Evolutionary conservation across 2,888 invertebrate species (phyloP), one percentile per base, ranked within the genome.

Genomic region (Amphipyra berbera): DNA sequence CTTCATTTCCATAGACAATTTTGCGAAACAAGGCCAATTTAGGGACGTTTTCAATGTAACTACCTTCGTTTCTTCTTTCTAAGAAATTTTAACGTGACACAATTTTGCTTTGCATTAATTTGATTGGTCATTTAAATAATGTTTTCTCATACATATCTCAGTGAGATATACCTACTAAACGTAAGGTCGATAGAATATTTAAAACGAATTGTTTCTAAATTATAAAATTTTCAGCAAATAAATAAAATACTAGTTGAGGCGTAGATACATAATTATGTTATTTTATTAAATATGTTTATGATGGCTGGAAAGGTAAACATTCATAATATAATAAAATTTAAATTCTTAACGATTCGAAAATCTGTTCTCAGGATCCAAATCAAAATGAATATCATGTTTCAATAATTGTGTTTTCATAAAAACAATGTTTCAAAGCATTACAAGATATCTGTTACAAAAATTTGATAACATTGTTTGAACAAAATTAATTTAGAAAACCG

Each of bases 1-100:
- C 70, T 73, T 73, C 72, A 73, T 73, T 73, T 69, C 70, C 72
- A 73, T 69, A 73, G 61, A 61, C 70, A 69, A 69, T 74, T 74
- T 70, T 61, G 61, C 75, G 61, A 70, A 74, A 73, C 75, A 74
- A 69, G 70, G 70, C 70, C 75, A 61, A 50, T 74, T 69, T 65
- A 54, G 47, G 61, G 57, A 61, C 46, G 41, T 57, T 50, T 45
- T 45, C 44, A 60, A 41, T 35, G 52, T 27, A 46, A 40, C 52
- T 60, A 65, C 49, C 63, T 53, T 61, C 56, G 45, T 54, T 72
- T 72, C 55, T 57, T 60, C 56, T 65, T 64, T 54, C 56, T 61
- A 54, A 60, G 70, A 57, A 58, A 40, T 73, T 70, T 73, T 38
- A 61, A 58, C 21, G 33, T 27, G 55, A 50, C 55, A 73, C 38